Base-by-base conservation (phyloP, 2,797 vertebrate genomes). In the Sciaenops ocellatus region DNA sequence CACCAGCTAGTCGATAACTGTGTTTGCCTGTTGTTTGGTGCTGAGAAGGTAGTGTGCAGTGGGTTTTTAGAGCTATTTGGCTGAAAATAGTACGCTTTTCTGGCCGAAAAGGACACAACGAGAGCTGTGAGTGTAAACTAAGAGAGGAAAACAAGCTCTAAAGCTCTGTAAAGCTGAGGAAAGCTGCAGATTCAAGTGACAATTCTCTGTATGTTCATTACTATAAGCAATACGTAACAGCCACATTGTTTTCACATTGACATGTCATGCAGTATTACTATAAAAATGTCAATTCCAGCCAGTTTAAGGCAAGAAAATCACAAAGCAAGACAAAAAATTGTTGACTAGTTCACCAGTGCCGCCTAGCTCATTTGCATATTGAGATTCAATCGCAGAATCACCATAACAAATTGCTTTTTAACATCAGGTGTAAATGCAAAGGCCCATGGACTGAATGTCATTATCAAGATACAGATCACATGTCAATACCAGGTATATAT, bases 351-450 rank as follows among this genome's bases (percentile, higher is more conserved):
- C 17, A 57, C 10, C 41, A 48, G 12, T 44, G 42, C 12, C 10
- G 16, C 13, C 15, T 16, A 15, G 72, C 52, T 15, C 8, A 61
- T 80, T 64, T 74, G 18, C 48, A 79, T 68, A 28, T 22, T 80
- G 47, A 73, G 50, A 80, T 76, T 6, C 4, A 38, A 69, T 70
- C 22, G 15, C 41, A 72, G 52, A 82, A 60, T 55, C 7, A 5
- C 63, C 48, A 77, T 81, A 70, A 73, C 15, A 26, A 74, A 59
- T 63, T 48, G 57, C 68, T 64, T 65, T 51, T 79, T 76, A 77
- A 62, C 48, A 38, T 16, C 51, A 12, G 22, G 47, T 73, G 80
- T 76, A 48, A 76, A 73, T 71, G 48, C 50, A 69, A 56, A 71
- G 34, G 10, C 66, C 30, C 13, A 65, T 80, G 13, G 70, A 79